Conservation (phyloP, 2,113 vertebrate species). For the Carassius auratus region DNA sequence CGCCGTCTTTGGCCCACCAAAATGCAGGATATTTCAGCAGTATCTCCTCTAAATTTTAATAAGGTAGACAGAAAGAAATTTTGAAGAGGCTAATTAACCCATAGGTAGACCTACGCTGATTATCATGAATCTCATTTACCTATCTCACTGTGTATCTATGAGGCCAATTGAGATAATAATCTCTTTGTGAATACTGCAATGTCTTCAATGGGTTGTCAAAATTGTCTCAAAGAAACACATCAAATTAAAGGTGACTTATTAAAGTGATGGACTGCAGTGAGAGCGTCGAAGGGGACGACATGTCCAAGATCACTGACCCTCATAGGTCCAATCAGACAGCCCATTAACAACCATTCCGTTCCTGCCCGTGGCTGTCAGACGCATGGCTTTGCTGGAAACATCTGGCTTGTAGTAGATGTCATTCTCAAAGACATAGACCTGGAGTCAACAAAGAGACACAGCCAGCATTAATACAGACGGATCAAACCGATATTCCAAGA, state of each 20-base stretch:
- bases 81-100: slow-evolving; percentile 15
- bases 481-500: background rate
- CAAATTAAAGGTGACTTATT: background rate
- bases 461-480: slow-evolving; percentile 4
- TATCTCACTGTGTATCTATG: slow-evolving; percentile 16
- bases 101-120: background rate
- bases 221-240: background rate
- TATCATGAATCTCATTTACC: slow-evolving; percentile 28
- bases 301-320: slow-evolving; percentile 68
- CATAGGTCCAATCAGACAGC: slow-evolving; percentile 82
- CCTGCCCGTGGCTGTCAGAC: slow-evolving; percentile 73
- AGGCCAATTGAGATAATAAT: slow-evolving; percentile 22
- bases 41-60: slow-evolving; percentile 75
- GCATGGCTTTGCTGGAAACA: slow-evolving; percentile 68
- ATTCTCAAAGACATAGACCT: slow-evolving; percentile 79
- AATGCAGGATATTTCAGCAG: slow-evolving; percentile 73
- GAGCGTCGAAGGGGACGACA: background rate
- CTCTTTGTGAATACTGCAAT: background rate
- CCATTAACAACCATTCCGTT: slow-evolving; percentile 74
- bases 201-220: slow-evolving; percentile 14
- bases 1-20: slow-evolving; percentile 82
- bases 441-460: slow-evolving; percentile 49
- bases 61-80: background rate
- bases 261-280: background rate
- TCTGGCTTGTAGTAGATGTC: slow-evolving; percentile 81